Evolutionary conservation across 1,140 invertebrate species (phyloP).

Genomic region (Ceratosolen solmsi): DNA sequence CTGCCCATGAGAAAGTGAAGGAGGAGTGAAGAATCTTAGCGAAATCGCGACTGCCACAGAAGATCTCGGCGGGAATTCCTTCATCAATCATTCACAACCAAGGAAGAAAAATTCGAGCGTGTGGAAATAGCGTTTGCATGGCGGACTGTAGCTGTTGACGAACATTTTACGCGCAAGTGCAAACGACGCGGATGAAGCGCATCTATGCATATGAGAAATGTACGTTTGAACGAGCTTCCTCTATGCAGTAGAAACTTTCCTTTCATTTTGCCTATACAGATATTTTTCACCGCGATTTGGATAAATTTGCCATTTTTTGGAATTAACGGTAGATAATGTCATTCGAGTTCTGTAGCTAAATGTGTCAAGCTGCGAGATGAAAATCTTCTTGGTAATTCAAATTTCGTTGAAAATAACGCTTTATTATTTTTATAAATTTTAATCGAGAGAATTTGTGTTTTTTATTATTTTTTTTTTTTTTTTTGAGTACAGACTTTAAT

Average conservation of each 20-base stretch:
- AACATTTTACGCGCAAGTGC: constrained; percentile 18
- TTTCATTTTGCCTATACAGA: not conserved
- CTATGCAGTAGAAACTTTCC: not conserved
- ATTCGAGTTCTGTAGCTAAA: not conserved
- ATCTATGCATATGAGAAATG: not conserved
- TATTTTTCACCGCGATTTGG: not conserved
- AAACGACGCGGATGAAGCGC: not conserved
- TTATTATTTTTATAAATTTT: too few species aligned
- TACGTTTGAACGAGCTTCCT: not conserved
- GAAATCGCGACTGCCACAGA: constrained; percentile 42
- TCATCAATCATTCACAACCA: constrained; percentile 41
- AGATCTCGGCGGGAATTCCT: constrained; percentile 22
- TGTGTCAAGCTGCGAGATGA: not conserved
- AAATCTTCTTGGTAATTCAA: not conserved
- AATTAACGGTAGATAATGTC: not conserved
- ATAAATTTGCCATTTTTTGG: not conserved
- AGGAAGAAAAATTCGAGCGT: constrained; percentile 9
- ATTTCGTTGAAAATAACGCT: too few species aligned
- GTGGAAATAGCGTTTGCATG: not conserved
- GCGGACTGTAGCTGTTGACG: not conserved
- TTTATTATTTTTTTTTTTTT: too few species aligned
- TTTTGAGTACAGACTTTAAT: not conserved
- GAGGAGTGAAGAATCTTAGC: constrained; percentile 22
- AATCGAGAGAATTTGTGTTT: too few species aligned
- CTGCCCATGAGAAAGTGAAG: not conserved